Evolutionary conservation across 2,113 vertebrate genomes (phyloP).

Genomic region (Phyllostomus hastatus): DNA sequence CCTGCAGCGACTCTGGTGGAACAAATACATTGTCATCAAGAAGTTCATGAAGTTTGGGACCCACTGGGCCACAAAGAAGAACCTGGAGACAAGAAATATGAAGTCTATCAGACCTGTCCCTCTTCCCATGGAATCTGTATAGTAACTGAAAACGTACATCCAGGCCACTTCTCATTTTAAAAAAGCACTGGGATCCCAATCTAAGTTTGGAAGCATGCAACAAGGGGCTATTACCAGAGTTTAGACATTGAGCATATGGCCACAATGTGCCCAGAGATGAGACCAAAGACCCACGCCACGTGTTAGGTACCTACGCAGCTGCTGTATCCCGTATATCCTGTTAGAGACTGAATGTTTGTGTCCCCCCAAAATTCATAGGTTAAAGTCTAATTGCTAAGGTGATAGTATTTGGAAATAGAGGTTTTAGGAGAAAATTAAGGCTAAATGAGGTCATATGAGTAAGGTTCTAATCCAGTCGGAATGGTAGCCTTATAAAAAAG

Average conservation of each 20-base stretch:
- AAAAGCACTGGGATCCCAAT: not conserved
- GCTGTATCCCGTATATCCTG: not conserved
- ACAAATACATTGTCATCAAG: slow-evolving; percentile 94
- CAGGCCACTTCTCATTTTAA: not conserved
- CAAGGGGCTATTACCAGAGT: not conserved
- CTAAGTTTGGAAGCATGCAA: not conserved
- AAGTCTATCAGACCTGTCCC: not conserved
- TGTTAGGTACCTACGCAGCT: not conserved
- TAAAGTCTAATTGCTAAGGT: not conserved
- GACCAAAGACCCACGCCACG: not conserved
- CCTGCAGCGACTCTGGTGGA: slow-evolving; percentile 93
- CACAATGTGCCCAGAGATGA: not conserved
- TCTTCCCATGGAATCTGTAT: not conserved
- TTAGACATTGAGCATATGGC: not conserved
- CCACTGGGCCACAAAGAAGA: slow-evolving; percentile 94
- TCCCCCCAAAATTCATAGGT: not conserved
- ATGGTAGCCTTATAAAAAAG: not conserved
- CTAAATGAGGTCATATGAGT: not conserved
- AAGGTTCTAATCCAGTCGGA: not conserved
- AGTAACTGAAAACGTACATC: not conserved
- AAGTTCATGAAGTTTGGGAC: slow-evolving; percentile 95
- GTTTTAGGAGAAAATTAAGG: not conserved
- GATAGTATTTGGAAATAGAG: not conserved
- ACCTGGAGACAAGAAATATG: slow-evolving; percentile 81
- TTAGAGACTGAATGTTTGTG: not conserved